Evolutionary conservation across 2,888 invertebrate species (phyloP).

Genomic region (Caenorhabditis panamensis): DNA sequence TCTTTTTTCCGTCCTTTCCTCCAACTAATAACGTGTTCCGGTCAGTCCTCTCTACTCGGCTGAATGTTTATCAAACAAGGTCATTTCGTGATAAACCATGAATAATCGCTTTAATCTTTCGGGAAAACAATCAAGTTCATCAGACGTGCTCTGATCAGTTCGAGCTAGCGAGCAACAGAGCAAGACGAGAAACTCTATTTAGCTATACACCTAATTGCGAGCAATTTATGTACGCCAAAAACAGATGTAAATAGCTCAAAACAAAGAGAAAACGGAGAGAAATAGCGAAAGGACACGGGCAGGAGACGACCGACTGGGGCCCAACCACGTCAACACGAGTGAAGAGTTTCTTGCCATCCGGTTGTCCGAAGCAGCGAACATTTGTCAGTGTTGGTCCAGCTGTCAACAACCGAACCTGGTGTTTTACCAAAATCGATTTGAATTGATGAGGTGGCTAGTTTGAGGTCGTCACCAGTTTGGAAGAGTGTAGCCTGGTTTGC

Average conservation of each 20-base stretch:
- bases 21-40: constrained; percentile 46
- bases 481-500: neutral
- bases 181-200: neutral
- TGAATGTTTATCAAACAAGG: constrained; percentile 5
- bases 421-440: neutral
- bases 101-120: neutral
- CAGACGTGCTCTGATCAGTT: neutral
- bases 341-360: neutral
- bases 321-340: neutral
- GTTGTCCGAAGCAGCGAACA: neutral
- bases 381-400: constrained; percentile 6
- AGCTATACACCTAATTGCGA: neutral
- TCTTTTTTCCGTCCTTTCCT: constrained; percentile 22
- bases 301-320: neutral
- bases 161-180: neutral
- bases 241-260: neutral
- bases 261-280: neutral
- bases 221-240: neutral
- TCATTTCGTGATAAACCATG: constrained; percentile 6
- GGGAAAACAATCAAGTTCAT: neutral
- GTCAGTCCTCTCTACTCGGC: constrained; percentile 7
- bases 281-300: neutral
- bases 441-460: neutral
- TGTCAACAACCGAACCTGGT: neutral
- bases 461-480: neutral